phyloP scores from a whole-genome alignment of 2,888 invertebrate species.

The Andricus curvator region DNA sequence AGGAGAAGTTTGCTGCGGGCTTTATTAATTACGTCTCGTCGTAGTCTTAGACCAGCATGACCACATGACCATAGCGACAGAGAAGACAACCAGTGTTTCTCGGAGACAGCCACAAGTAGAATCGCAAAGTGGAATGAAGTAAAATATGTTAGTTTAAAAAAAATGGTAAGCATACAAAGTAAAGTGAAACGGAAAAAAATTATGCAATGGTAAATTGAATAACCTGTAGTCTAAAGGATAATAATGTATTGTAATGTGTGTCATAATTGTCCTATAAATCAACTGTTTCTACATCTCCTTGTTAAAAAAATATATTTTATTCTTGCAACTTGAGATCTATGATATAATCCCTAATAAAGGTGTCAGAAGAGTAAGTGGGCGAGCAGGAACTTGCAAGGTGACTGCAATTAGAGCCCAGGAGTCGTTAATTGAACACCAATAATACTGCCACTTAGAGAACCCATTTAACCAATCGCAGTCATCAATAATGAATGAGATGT shows the following conservation, averaged over 20 bases:
- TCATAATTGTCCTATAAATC: neutral
- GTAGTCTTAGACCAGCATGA: slow-evolving; percentile 1
- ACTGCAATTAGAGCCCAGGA: slow-evolving; percentile 55
- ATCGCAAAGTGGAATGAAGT: neutral
- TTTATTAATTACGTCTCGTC: slow-evolving; percentile 43
- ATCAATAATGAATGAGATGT: slow-evolving; percentile 28
- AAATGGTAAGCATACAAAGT: neutral
- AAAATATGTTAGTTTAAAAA: neutral
- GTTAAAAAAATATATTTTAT: neutral
- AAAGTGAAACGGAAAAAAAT: neutral
- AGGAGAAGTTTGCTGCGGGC: slow-evolving; percentile 17
- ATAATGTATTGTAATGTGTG: neutral
- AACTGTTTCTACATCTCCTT: neutral
- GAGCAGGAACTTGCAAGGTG: slow-evolving; percentile 45
- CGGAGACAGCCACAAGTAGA: neutral
- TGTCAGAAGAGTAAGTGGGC: slow-evolving; percentile 18
- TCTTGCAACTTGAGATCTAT: neutral
- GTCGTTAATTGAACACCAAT: slow-evolving; percentile 56
- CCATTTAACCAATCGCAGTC: slow-evolving; percentile 20
- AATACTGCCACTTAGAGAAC: slow-evolving; percentile 40
- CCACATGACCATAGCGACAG: slow-evolving; percentile 14
- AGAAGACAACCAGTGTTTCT: neutral
- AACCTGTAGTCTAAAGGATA: neutral
- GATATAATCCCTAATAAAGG: slow-evolving; percentile 27
- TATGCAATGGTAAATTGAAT: neutral